Conservation (phyloP, 1,140 invertebrate genomes). For the Drosophila simulans region DNA sequence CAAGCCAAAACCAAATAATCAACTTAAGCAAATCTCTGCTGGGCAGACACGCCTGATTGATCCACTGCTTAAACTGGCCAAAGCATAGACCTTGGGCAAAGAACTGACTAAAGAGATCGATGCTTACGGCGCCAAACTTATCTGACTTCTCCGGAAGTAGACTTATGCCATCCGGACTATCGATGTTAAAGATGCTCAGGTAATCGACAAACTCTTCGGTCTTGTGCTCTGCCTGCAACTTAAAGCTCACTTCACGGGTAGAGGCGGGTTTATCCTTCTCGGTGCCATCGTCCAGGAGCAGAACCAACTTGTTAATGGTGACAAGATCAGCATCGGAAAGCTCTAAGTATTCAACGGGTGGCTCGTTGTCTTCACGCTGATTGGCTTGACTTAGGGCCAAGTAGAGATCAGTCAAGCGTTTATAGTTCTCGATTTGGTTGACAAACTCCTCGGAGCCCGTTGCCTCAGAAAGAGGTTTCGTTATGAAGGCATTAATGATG, state of each 20-base stretch:
- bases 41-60: conserved; percentile 47
- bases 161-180: conserved; percentile 42
- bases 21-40: conserved; percentile 72
- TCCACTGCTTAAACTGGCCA: conserved; percentile 69
- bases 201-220: conserved; percentile 77
- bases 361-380: conserved; percentile 21
- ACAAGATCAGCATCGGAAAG: conserved; percentile 75
- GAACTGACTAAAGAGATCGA: conserved; percentile 66
- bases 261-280: conserved; percentile 24
- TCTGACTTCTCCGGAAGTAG: conserved; percentile 48
- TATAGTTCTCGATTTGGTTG: conserved; percentile 68
- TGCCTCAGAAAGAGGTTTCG: not conserved
- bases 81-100: conserved; percentile 60
- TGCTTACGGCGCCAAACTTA: conserved; percentile 67
- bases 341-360: conserved; percentile 58
- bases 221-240: conserved; percentile 50
- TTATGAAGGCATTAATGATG: conserved; percentile 59
- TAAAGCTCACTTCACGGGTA: conserved; percentile 61
- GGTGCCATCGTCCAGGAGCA: conserved; percentile 54
- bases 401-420: conserved; percentile 71
- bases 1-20: conserved; percentile 78
- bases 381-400: conserved; percentile 39
- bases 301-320: conserved; percentile 77
- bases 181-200: conserved; percentile 72
- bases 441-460: conserved; percentile 27